A percentile compares a stretch with the other conserved stretches of the same genome.
phyloP scores from a whole-genome alignment of 2,888 invertebrate genomes.

The Apomyelois bistriatella region DNA sequence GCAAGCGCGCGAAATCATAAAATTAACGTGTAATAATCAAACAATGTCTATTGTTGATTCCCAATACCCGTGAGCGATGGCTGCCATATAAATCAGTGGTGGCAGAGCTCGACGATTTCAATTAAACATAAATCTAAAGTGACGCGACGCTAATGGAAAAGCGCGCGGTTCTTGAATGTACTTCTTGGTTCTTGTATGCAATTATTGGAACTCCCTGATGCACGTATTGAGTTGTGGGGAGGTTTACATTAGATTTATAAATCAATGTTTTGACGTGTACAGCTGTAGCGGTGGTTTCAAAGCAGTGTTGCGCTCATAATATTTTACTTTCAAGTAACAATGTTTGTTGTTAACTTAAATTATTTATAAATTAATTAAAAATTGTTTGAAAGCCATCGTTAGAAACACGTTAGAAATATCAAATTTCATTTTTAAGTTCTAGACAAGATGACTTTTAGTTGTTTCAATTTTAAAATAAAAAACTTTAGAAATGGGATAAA shows the following conservation, averaged over 20 bases:
- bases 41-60: constrained; percentile 50
- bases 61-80: constrained; percentile 46
- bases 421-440: too few species aligned
- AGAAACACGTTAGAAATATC: too few species aligned
- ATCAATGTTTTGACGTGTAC: constrained; percentile 14
- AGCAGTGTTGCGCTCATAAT: neutral
- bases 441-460: too few species aligned
- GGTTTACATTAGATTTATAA: constrained; percentile 13
- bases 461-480: too few species aligned
- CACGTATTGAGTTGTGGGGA: constrained; percentile 9
- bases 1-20: constrained; percentile 3
- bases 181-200: constrained; percentile 33
- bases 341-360: neutral
- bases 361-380: neutral
- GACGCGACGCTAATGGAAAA: constrained; percentile 64
- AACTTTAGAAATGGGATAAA: too few species aligned
- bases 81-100: constrained; percentile 58
- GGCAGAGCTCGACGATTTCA: constrained; percentile 70
- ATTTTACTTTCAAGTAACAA: too few species aligned
- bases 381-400: too few species aligned
- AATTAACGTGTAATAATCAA: constrained; percentile 34
- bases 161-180: constrained; percentile 31
- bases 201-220: constrained; percentile 17
- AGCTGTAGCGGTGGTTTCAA: constrained; percentile 13
- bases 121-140: constrained; percentile 74